Percentiles rank a stretch among this genome's conserved stretches.
Conservation (phyloP, 2,888 invertebrate genomes). For the Amblyjoppa fuscipennis region DNA sequence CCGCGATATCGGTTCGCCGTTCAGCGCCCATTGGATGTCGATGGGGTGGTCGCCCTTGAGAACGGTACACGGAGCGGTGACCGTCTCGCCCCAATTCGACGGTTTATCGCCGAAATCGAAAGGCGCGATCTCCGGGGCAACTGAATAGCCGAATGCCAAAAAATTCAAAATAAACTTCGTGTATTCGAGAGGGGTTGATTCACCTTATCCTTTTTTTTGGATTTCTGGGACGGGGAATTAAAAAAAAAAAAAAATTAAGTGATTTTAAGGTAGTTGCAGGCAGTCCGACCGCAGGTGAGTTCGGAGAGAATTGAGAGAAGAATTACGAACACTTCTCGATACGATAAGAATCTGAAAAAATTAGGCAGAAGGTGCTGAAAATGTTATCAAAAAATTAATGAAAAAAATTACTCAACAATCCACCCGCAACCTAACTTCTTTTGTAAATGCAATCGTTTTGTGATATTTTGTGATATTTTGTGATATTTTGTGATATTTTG, state of each 20-base stretch:
- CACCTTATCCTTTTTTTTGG: conserved; percentile 21
- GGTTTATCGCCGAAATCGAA: conserved; percentile 90
- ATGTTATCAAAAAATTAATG: too few species aligned
- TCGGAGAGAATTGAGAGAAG: too few species aligned
- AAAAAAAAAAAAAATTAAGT: neutral
- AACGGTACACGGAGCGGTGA: conserved; percentile 90
- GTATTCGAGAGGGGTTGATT: conserved; percentile 20
- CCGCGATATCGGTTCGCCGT: conserved; percentile 87
- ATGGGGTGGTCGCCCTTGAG: conserved; percentile 92
- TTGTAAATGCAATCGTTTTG: too few species aligned
- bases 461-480: too few species aligned
- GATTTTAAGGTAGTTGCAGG: too few species aligned
- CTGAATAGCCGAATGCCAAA: conserved; percentile 81
- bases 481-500: too few species aligned
- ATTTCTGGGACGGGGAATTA: conserved; percentile 17
- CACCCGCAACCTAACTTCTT: too few species aligned
- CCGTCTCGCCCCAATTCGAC: conserved; percentile 90
- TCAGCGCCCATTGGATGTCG: conserved; percentile 91
- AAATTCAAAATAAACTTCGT: neutral
- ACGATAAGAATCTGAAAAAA: neutral
- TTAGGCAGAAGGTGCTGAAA: neutral
- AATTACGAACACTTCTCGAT: too few species aligned
- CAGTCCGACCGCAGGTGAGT: too few species aligned
- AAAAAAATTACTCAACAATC: too few species aligned
- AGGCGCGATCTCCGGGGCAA: conserved; percentile 90